Base-by-base conservation (phyloP, 2,888 invertebrate genomes). In the Drosophila yooni region DNA sequence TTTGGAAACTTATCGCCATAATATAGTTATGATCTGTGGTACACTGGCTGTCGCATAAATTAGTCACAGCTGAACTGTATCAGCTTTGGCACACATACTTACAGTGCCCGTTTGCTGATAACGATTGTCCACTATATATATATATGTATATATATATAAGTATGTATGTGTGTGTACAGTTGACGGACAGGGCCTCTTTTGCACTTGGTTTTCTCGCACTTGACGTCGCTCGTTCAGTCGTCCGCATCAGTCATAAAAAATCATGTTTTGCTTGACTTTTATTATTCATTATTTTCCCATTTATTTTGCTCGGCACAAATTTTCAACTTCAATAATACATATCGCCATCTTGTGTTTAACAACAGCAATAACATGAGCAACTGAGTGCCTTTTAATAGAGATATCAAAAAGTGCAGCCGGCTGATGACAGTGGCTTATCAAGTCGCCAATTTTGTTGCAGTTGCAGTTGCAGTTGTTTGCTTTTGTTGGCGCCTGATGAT, bases 271-370 rank as follows among this genome's bases (percentile, higher is more conserved):
- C 81, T 83, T 91, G 91, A 92, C 92, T 91, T 92, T 92, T 91
- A 92, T 92, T 92, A 91, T 92, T 92, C 91, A 91, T 91, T 91
- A 91, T 91, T 88, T 91, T 89, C 91, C 78, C 91, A 91, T 91
- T 89, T 89, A 90, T 88, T 90, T 74, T 29, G 63, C 56, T 33
- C 21, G 58, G 57, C 48, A 67, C 76, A 71, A 67, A 76, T 71
- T 71, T 71, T 57, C 79, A 79, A 72, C 76, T 79, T 66, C 50
- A 79, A 79, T 64, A 67, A 56, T 38, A 74, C 38, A 21, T 53
- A 64, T 60, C 70, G 81, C 86, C 83, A 81, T 78, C 74, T 81
- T 74, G 75, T 60, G 27, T 43, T 52, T 31, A 33, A 21, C 15
- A 38, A 29, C 36, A 36, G n/a, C 25, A 56, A 18, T 43, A 54